Conservation (phyloP, 2,888 invertebrate species). For the Melieria picta region DNA sequence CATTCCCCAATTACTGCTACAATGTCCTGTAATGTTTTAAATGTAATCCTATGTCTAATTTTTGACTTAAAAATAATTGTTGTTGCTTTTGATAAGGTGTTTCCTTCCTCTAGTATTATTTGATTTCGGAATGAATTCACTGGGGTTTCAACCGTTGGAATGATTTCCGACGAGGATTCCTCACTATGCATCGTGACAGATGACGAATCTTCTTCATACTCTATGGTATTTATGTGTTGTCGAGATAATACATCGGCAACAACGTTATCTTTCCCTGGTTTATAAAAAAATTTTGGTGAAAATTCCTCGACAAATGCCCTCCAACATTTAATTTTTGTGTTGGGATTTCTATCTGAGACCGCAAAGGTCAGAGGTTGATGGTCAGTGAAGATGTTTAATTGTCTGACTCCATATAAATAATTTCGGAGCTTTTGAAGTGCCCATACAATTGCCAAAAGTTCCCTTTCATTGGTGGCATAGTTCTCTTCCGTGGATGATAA, state of each 20-base stretch:
- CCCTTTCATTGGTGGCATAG: no score
- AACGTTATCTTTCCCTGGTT: slow-evolving; percentile 25
- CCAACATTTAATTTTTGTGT: slow-evolving; percentile 32
- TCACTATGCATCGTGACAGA: slow-evolving; percentile 35
- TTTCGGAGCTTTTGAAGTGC: not conserved
- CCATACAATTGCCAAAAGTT: not conserved
- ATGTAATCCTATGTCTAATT: no score
- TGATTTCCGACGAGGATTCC: slow-evolving; percentile 38
- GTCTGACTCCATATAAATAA: slow-evolving; percentile 17
- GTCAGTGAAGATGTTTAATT: not conserved
- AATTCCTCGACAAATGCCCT: slow-evolving; percentile 25
- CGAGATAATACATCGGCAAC: slow-evolving; percentile 31
- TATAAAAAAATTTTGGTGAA: slow-evolving; percentile 22
- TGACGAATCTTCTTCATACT: slow-evolving; percentile 26
- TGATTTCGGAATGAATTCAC: slow-evolving; percentile 45
- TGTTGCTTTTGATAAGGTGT: no score
- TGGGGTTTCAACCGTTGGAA: slow-evolving; percentile 40
- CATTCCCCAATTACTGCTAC: not conserved
- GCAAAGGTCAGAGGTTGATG: slow-evolving; percentile 23
- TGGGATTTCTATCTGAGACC: slow-evolving; percentile 29
- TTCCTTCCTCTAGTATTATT: slow-evolving; percentile 23
- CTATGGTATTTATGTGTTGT: slow-evolving; percentile 12
- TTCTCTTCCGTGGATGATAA: no score
- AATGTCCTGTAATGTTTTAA: no score
- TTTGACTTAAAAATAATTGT: no score